Evolutionary conservation across 2,888 invertebrate species (phyloP).

Genomic region (Sphinx pinastri): DNA sequence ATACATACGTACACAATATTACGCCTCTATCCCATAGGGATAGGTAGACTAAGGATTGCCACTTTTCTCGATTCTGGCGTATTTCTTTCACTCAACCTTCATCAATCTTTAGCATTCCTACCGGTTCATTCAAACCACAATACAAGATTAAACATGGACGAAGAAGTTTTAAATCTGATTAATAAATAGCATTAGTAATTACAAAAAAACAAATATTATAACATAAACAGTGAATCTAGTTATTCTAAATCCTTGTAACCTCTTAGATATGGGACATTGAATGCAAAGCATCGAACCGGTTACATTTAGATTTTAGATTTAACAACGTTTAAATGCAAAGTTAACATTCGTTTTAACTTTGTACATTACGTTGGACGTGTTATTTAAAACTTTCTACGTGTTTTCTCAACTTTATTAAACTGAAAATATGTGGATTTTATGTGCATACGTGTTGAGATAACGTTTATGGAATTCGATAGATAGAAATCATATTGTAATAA

Average conservation of each 20-base stretch:
- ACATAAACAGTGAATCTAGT: neutral
- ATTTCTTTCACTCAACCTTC: too few species aligned
- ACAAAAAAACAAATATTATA: too few species aligned
- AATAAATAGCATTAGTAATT: neutral
- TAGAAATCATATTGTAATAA: too few species aligned
- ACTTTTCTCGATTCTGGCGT: too few species aligned
- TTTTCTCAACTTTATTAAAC: neutral
- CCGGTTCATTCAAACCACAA: too few species aligned
- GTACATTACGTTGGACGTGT: neutral
- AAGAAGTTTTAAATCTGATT: neutral
- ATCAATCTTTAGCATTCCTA: too few species aligned
- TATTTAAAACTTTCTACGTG: slow-evolving; percentile 1
- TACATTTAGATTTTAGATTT: slow-evolving; percentile 62
- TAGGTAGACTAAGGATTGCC: too few species aligned
- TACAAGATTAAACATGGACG: too few species aligned
- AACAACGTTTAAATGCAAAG: slow-evolving; percentile 49
- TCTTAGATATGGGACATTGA: slow-evolving; percentile 44
- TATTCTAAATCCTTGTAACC: slow-evolving; percentile 33
- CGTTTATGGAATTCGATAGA: too few species aligned
- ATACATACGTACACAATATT: too few species aligned
- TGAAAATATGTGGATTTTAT: neutral
- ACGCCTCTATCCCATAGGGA: too few species aligned
- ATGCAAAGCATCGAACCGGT: slow-evolving; percentile 46
- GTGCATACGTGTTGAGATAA: too few species aligned
- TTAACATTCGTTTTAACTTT: slow-evolving; percentile 27